Base-by-base conservation (phyloP, 2,888 invertebrate species). In the Caenorhabditis uteleia region DNA sequence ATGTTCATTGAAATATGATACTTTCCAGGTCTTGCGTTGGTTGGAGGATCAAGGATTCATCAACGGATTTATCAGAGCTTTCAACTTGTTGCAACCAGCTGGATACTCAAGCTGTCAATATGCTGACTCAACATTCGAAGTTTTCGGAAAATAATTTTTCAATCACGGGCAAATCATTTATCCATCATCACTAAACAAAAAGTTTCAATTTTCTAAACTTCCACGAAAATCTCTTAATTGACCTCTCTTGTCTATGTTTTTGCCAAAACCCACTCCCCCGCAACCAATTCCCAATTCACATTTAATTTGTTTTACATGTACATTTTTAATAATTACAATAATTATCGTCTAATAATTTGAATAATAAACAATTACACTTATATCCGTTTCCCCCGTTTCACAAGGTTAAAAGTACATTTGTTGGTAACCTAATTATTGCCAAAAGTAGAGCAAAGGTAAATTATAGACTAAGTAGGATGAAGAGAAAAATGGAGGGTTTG, bases 41-140 rank as follows among this genome's bases (percentile, higher is more conserved):
- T 64, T 76, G 16, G 76, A 76, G 56, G 74, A 76, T 39, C 79
- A 83, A 65, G 81, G 83, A 51, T 83, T 83, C 73, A 78, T 83
- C 70, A 83, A 83, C 68, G 82, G 80, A 33, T 83, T 83, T 70
- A 77, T 82, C 53, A 74, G 83, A 33, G 83, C 83, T n/a, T 83
- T 83, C 77, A 83, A 83, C 70, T 68, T 83, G 51, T 74, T 83
- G 12, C 83, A 83, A 64, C 83, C 83, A 20, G 80, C 80, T 23
- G 69, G 73, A 34, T 83, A 83, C 75, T 67, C 70, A 12, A 75
- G 75, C 50, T 83, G 83, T 48, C 83, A 83, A 60, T 83, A 83
- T 62, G 82, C 82, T 26, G 82, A 83, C 65, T 75, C 70, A 48
- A 83, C 83, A 3, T 83, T 83, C 67, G 80, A 83, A 68, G 75